A percentile compares a stretch with the other conserved stretches of the same genome.
Conservation (phyloP, 37 sponge, comb jelly and placozoan species). For the Bolinopsis microptera region DNA sequence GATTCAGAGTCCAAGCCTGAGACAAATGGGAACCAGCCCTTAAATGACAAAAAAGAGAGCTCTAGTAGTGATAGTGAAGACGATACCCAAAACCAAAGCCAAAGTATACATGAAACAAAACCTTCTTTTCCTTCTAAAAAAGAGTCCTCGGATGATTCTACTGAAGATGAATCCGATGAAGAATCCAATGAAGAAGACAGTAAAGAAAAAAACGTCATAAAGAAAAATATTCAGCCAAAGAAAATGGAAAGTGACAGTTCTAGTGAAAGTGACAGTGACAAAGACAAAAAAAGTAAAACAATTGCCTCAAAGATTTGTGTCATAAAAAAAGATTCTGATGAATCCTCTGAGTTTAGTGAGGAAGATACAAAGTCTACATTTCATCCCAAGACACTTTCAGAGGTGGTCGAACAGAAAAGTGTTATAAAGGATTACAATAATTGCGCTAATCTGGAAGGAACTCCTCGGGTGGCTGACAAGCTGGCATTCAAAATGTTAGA, state of each 20-base stretch:
- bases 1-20: not conserved
- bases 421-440: not conserved
- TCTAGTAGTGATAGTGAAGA: not conserved
- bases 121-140: not conserved
- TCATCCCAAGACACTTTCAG: not conserved
- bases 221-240: not conserved
- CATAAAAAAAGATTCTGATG: not conserved
- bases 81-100: not conserved
- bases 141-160: not conserved
- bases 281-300: not conserved
- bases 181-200: too few species aligned
- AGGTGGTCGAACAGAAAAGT: not conserved
- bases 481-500: slow-evolving; percentile 58
- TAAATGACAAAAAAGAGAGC: not conserved
- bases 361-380: not conserved
- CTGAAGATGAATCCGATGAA: not conserved
- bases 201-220: not conserved
- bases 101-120: not conserved
- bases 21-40: too few species aligned
- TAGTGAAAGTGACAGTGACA: not conserved
- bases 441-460: slow-evolving; percentile 12
- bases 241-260: not conserved
- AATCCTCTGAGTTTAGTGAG: not conserved
- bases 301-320: not conserved
- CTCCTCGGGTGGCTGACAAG: slow-evolving; percentile 12